These are phyloP conservation scores for Phocoena sinus DNA, from an alignment of 2,113 vertebrate genomes.

Conservation along the genomic window DNA sequence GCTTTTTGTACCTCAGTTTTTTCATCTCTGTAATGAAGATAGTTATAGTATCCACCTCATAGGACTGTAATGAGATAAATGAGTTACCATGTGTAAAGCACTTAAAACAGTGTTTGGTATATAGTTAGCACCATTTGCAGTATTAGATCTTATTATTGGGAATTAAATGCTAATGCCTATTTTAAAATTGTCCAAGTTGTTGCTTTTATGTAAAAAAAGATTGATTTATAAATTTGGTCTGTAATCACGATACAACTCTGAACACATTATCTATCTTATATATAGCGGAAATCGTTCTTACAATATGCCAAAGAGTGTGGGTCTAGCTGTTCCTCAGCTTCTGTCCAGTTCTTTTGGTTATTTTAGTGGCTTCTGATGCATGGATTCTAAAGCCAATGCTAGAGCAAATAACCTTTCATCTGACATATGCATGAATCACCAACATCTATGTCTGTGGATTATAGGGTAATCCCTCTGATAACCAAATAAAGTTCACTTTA, in stretches of 20 bases:
- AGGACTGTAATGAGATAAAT: not conserved
- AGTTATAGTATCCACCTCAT: not conserved
- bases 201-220: slow-evolving; percentile 11
- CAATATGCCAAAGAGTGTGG: not conserved
- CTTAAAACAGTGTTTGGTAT: slow-evolving; percentile 7
- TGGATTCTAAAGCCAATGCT: not conserved
- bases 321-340: not conserved
- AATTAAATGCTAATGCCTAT: not conserved
- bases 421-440: slow-evolving; percentile 61
- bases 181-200: slow-evolving; percentile 40
- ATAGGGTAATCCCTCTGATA: slow-evolving; percentile 71
- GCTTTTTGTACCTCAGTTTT: not conserved
- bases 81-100: slow-evolving; percentile 1
- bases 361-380: not conserved
- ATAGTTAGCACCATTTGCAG: slow-evolving; percentile 17
- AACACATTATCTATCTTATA: not conserved
- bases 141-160: slow-evolving; percentile 8
- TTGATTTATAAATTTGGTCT: slow-evolving; percentile 1
- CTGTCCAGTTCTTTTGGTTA: not conserved
- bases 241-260: not conserved
- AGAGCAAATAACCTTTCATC: slow-evolving; percentile 37
- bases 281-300: not conserved
- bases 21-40: not conserved
- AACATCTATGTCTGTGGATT: slow-evolving; percentile 74
- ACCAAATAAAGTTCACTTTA: slow-evolving; percentile 57